These are phyloP conservation scores for Rhyacichthys aspro DNA, from an alignment of 2,797 vertebrate genomes.

Conservation along the genomic window DNA sequence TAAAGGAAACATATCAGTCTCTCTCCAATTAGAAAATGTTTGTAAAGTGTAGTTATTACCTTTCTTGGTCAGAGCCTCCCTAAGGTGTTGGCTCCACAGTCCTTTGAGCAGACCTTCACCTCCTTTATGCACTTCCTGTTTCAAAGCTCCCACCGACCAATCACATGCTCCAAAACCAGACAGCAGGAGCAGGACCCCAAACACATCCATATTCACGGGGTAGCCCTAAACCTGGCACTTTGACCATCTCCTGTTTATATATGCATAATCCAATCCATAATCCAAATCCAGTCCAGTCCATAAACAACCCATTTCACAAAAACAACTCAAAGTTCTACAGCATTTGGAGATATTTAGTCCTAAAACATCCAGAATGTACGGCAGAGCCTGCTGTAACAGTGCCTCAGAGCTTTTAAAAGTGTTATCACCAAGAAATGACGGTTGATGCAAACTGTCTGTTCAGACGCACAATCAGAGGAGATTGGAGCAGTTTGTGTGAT, in stretches of 20 bases:
- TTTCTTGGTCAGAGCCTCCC: conserved; percentile 48
- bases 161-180: conserved; percentile 23
- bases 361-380: not conserved
- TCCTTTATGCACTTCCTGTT: conserved; percentile 18
- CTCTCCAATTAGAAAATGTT: too few relatives aligned
- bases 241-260: not conserved
- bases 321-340: not conserved
- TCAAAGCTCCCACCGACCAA: conserved; percentile 9
- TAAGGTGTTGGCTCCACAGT: conserved; percentile 70
- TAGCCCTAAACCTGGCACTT: not conserved
- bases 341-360: too few relatives aligned
- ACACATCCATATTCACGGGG: conserved; percentile 14
- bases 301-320: not conserved
- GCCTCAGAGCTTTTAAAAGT: not conserved
- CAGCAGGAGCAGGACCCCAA: conserved; percentile 27
- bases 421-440: conserved; percentile 37
- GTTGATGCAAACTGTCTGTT: conserved; percentile 54
- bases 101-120: conserved; percentile 30
- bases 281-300: too few relatives aligned
- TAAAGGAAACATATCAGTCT: too few relatives aligned
- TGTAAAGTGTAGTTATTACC: conserved; percentile 45
- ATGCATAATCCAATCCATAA: not conserved
- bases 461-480: conserved; percentile 36
- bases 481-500: conserved; percentile 20
- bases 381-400: not conserved